phyloP scores from a whole-genome alignment of 2,113 vertebrate genomes.

The Ailurus styani region DNA sequence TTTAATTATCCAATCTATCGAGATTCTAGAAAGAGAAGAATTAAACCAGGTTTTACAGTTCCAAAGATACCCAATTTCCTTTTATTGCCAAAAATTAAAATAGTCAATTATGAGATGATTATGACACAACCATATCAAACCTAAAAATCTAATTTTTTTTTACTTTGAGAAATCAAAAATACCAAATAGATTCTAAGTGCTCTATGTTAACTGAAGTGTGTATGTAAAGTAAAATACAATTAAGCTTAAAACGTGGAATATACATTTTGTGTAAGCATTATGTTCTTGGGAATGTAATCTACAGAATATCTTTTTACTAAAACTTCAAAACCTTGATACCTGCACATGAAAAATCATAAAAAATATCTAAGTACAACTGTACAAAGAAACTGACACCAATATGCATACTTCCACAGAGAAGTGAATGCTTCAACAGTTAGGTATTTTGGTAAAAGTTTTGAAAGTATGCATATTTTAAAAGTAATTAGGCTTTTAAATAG shows the following conservation, averaged over 20 bases:
- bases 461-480: conserved; percentile 82
- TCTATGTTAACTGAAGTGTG: conserved; percentile 82
- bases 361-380: conserved; percentile 84
- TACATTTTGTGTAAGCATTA: conserved; percentile 83
- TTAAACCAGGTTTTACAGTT: conserved; percentile 77
- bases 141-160: conserved; percentile 79
- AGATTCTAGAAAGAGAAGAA: conserved; percentile 74
- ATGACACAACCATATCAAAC: conserved; percentile 81
- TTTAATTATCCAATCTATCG: conserved; percentile 72
- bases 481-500: conserved; percentile 85
- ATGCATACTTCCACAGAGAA: conserved; percentile 82
- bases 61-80: conserved; percentile 74
- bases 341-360: conserved; percentile 83
- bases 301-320: conserved; percentile 81
- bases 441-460: conserved; percentile 82
- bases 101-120: conserved; percentile 80
- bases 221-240: conserved; percentile 82
- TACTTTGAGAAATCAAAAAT: conserved; percentile 82
- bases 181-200: conserved; percentile 83
- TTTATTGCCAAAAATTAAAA: conserved; percentile 75
- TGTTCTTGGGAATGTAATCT: conserved; percentile 84
- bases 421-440: conserved; percentile 80
- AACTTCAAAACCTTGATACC: conserved; percentile 83
- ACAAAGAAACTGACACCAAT: conserved; percentile 83
- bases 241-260: conserved; percentile 82